Percentiles rank a stretch among this genome's conserved stretches.
Evolutionary conservation across 2,797 vertebrate species (phyloP).

Genomic region (Apogon hyalosoma): DNA sequence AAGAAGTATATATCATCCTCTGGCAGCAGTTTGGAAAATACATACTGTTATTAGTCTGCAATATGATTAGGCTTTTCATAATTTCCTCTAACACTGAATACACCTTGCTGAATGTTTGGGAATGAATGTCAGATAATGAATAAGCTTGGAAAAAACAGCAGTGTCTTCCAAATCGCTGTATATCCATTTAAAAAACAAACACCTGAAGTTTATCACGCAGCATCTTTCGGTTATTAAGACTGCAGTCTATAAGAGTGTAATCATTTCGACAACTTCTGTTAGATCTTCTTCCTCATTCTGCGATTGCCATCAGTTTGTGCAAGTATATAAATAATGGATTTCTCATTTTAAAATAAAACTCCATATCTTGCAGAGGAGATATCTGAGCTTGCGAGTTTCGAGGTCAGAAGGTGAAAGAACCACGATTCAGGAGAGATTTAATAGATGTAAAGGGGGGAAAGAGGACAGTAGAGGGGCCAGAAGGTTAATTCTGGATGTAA

Average conservation of each 20-base stretch:
- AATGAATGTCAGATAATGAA: slow-evolving; percentile 37
- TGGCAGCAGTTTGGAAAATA: slow-evolving; percentile 31
- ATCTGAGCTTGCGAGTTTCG: slow-evolving; percentile 24
- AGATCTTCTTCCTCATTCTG: slow-evolving; percentile 4
- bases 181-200: slow-evolving; percentile 14
- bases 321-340: slow-evolving; percentile 20
- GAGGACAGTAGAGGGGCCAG: slow-evolving; percentile 4
- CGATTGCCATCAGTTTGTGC: slow-evolving; percentile 25
- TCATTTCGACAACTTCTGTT: slow-evolving; percentile 14
- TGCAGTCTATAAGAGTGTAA: slow-evolving; percentile 17
- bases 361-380: slow-evolving; percentile 25
- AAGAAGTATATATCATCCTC: slow-evolving; percentile 8
- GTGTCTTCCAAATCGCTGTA: slow-evolving; percentile 18
- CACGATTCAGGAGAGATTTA: slow-evolving; percentile 22
- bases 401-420: slow-evolving; percentile 46
- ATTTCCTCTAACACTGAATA: slow-evolving; percentile 38
- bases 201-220: slow-evolving; percentile 22
- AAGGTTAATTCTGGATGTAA: slow-evolving; percentile 58
- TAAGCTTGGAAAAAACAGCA: slow-evolving; percentile 20
- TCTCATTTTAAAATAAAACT: slow-evolving; percentile 30
- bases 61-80: slow-evolving; percentile 43
- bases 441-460: slow-evolving; percentile 26
- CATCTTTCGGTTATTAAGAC: slow-evolving; percentile 21
- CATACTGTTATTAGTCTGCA: slow-evolving; percentile 22
- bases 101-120: slow-evolving; percentile 6